These are phyloP conservation scores for Agriopis leucophaearia DNA, from an alignment of 2,888 invertebrate genomes.

Conservation along the genomic window DNA sequence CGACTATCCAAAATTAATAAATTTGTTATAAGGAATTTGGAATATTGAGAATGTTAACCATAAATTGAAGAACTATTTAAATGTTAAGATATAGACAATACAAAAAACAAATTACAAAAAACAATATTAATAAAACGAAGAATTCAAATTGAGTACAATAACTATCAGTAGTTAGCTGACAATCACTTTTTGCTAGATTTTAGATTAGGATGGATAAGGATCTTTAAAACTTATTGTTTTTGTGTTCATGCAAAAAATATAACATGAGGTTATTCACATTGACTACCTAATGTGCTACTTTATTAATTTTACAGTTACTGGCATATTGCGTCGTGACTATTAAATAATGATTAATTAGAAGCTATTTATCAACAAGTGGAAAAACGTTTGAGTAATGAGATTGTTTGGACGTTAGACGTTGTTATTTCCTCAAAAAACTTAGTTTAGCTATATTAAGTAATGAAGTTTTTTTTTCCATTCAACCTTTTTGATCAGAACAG, in stretches of 20 bases:
- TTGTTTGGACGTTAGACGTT: slow-evolving; percentile 11
- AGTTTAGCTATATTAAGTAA: neutral
- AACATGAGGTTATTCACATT: slow-evolving; percentile 28
- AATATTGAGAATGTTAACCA: too few relatives aligned
- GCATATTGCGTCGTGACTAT: slow-evolving; percentile 18
- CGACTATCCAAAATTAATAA: too few relatives aligned
- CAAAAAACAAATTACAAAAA: too few relatives aligned
- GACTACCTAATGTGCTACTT: slow-evolving; percentile 6
- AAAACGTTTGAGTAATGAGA: slow-evolving; percentile 11
- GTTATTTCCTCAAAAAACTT: neutral
- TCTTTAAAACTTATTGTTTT: slow-evolving; percentile 11
- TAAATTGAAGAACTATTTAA: too few relatives aligned
- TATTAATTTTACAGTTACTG: slow-evolving; percentile 27
- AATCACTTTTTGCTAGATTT: neutral
- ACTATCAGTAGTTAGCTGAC: neutral
- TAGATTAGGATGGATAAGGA: neutral
- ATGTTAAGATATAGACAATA: too few relatives aligned
- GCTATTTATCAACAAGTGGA: slow-evolving; percentile 19
- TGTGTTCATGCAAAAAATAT: slow-evolving; percentile 5
- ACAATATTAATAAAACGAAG: too few relatives aligned
- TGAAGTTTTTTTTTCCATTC: too few relatives aligned
- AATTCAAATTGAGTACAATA: too few relatives aligned
- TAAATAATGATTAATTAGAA: slow-evolving; percentile 12
- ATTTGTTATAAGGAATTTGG: too few relatives aligned
- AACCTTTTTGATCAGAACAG: too few relatives aligned